Evolutionary conservation across 2,888 invertebrate genomes (phyloP).

Genomic region (Uropetala carovei): DNA sequence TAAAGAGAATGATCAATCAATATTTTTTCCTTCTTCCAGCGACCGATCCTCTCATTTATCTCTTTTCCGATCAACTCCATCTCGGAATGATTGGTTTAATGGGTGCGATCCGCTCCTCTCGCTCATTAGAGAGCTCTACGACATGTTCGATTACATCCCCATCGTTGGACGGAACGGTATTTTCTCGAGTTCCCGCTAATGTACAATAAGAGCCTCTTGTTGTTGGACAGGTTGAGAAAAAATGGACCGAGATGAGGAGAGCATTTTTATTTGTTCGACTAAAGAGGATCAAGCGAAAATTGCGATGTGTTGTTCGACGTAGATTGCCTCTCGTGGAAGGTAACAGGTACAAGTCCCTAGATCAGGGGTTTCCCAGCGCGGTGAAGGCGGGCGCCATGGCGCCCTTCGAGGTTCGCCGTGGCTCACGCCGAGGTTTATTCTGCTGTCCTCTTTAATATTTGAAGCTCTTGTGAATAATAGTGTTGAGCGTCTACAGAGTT

Average conservation of each 20-base stretch:
- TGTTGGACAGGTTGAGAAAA: background rate
- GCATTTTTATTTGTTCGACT: background rate
- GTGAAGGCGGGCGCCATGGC: too few species aligned
- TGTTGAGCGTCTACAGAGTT: too few species aligned
- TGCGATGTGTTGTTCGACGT: background rate
- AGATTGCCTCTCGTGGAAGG: background rate
- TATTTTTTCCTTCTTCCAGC: background rate
- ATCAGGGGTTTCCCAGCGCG: too few species aligned
- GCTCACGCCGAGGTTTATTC: too few species aligned
- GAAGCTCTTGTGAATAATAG: too few species aligned
- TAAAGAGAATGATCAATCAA: background rate
- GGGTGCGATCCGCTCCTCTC: background rate
- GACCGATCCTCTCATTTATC: background rate
- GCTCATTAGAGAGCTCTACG: background rate
- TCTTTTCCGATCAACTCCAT: constrained; percentile 19
- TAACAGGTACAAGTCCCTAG: background rate
- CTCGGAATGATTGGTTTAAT: constrained; percentile 53
- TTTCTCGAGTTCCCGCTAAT: background rate
- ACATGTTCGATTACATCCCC: constrained; percentile 12
- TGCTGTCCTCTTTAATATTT: too few species aligned
- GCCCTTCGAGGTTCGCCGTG: too few species aligned
- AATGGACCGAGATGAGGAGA: background rate
- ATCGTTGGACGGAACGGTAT: constrained; percentile 13
- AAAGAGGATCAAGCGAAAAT: background rate
- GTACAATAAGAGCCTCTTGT: background rate